Evolutionary conservation across 1,140 invertebrate genomes (phyloP), one percentile per base, ranked within the genome.

Genomic region (Drosophila arawakana): DNA sequence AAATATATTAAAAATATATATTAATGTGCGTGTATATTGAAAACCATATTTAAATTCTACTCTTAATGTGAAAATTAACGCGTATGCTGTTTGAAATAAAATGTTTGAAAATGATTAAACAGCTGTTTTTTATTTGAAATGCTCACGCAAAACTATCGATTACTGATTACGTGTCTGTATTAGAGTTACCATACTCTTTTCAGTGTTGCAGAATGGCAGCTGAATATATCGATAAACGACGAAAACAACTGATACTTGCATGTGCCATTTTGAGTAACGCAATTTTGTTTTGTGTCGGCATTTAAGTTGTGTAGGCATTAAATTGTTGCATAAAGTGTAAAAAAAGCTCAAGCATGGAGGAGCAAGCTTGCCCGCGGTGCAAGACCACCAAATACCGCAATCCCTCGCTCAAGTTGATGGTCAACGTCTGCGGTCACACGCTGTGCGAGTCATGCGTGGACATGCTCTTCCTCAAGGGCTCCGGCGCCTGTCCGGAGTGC

Each of bases 361-460:
- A 98, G 83, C 96, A 97, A 93, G 96, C 95, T 11, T 99, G 99
- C 93, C 98, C 98, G 73, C 95, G 97, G 92, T 99, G 99, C 93
- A 99, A 99, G 94, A 99, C 98, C 30, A 99, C 97, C 50, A 99
- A 99, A 94, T 99, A 99, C 92, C 95, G 98, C 93, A 99, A 99
- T 94, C 98, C 98, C 30, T 98, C 97, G 0, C 93, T 99, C 39
- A 98, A 99, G 93, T 94, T 99, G 93, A 97, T 99, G 97, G 98
- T 99, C 58, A 99, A 99, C 93, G 95, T 98, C 54, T 99, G 99
- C 93, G 99, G 98, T 6, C 99, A 99, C 94, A 96, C 97, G 13
- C 93, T 99, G 76, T 99, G 99, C 93, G 98, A 99, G 92, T 98
- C 88, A 0, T 92, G 91, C 35, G 91, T 92, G n/a, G 91, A 92